These are phyloP conservation scores for Dipodomys stephensi DNA, from an alignment of 2,113 vertebrate species.

Conservation along the genomic window DNA sequence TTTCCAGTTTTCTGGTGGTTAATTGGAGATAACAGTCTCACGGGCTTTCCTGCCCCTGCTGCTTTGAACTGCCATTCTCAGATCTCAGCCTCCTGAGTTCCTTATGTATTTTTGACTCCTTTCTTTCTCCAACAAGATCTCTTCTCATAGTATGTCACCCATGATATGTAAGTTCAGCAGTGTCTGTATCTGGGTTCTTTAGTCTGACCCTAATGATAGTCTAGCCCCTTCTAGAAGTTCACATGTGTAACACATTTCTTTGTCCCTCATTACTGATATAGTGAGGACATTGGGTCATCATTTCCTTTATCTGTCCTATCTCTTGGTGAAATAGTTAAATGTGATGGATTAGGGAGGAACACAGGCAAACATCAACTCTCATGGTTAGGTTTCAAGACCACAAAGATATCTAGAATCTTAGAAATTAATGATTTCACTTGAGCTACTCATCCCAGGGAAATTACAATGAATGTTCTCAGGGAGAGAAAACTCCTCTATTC, in stretches of 20 bases:
- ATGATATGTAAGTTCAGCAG: background rate
- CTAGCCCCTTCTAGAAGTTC: background rate
- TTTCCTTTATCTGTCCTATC: background rate
- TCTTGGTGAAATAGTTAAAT: background rate
- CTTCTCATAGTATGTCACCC: background rate
- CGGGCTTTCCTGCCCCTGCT: too few species aligned
- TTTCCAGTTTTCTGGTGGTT: too few species aligned
- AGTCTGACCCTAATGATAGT: fast-evolving
- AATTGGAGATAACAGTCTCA: too few species aligned
- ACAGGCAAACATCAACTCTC: background rate
- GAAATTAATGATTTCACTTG: background rate
- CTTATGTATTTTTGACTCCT: background rate
- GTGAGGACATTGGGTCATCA: background rate
- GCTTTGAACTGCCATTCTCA: too few species aligned
- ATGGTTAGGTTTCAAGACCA: background rate
- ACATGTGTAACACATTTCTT: background rate
- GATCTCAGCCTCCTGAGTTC: too few species aligned
- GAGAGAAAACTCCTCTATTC: background rate
- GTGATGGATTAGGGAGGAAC: background rate
- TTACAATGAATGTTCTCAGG: background rate
- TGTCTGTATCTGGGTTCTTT: background rate
- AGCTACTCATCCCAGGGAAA: background rate
- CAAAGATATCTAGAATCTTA: background rate
- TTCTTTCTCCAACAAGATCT: background rate
- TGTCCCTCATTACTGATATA: background rate